Evolutionary conservation across 2,113 vertebrate genomes (phyloP), one percentile per base, ranked within the genome.

Genomic region (Phyllostomus discolor): DNA sequence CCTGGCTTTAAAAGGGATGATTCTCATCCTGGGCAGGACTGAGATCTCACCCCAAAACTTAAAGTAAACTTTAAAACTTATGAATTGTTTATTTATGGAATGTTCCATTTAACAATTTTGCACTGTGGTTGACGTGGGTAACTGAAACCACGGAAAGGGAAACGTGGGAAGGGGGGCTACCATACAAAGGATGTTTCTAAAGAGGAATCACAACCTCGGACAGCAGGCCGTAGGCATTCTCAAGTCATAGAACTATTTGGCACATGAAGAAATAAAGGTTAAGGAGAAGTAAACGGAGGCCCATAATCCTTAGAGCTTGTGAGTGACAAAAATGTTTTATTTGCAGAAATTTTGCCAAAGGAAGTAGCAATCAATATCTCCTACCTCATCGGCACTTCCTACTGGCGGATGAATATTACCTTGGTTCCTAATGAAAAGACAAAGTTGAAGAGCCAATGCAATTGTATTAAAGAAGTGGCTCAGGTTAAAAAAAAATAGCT

Each of bases 381-480:
- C 26, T 91, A 14, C 17, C 83, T 83, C 33, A 89, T 0, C 33
- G 19, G 38, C 16, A 89, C 6, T 64, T 86, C n/a, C n/a, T 79
- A 31, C 38, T 78, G 5, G 7, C 24, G 57, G 35, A 82, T 12
- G 14, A 88, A 86, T 67, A 82, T 82, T 75, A 73, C 90, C 20
- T 90, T 57, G 62, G 11, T 67, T 22, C 57, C 33, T 72, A 92
- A 72, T 70, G 79, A 57, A 22, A 86, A 97, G 80, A 81, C 1
- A 24, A 33, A 79, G 4, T 79, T 17, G 57, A 26, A 79, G 82
- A 93, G 73, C 5, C 9, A 91, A 3, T 85, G 33, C 85, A 83
- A 88, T 82, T 90, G 82, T 97, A 57, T 82, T 67, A 75, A 97
- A 85, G 41, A 79, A 88, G 4, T 35, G 11, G 4, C 14, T 86